A percentile compares a stretch with the other conserved stretches of the same genome.
phyloP scores from a whole-genome alignment of 1,140 invertebrate species.

The Heliconius congener region DNA sequence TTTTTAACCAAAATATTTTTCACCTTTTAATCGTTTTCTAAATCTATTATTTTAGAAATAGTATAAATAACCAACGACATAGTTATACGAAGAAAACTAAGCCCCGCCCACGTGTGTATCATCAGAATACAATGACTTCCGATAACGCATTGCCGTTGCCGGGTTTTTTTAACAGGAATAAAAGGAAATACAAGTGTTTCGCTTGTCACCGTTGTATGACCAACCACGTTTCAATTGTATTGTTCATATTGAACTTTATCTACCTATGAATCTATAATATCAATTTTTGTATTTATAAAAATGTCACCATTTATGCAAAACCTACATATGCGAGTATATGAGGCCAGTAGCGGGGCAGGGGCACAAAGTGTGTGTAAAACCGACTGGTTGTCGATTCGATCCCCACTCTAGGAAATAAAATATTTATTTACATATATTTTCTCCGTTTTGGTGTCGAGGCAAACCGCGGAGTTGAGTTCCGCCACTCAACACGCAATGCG shows the following conservation, averaged over 20 bases:
- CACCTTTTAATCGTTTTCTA: background rate
- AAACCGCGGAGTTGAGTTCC: too few species aligned
- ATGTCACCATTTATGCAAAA: background rate
- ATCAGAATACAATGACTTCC: background rate
- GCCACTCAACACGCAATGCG: too few species aligned
- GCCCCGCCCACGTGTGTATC: background rate
- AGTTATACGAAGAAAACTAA: background rate
- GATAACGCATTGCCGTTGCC: background rate
- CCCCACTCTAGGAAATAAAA: too few species aligned
- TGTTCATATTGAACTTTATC: background rate
- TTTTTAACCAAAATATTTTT: too few species aligned
- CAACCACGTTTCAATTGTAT: background rate
- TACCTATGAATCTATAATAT: background rate
- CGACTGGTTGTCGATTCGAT: too few species aligned
- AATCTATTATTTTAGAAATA: background rate
- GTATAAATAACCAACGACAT: background rate
- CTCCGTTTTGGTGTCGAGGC: too few species aligned
- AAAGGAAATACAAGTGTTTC: slow-evolving; percentile 19
- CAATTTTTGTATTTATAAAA: background rate
- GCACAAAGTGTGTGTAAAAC: too few species aligned
- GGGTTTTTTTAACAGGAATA: slow-evolving; percentile 25
- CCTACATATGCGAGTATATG: too few species aligned
- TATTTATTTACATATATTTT: too few species aligned
- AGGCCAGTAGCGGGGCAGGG: too few species aligned
- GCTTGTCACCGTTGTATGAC: slow-evolving; percentile 11